These are phyloP conservation scores for Ammodytes dubius DNA, from an alignment of 2,113 vertebrate species.

Conservation along the genomic window DNA sequence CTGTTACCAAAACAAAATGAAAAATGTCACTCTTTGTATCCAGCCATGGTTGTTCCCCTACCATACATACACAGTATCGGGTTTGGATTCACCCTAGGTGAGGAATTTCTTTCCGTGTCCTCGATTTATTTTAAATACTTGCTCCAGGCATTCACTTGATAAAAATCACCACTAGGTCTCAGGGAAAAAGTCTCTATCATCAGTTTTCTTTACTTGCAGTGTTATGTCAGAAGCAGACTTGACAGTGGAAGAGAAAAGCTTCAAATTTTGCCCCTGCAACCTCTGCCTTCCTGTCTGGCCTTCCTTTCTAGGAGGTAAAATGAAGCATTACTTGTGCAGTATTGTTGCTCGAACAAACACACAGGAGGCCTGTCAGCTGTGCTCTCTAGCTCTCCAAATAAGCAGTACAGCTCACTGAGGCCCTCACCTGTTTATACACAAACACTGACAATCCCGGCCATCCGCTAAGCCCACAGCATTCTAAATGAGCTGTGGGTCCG, in stretches of 20 bases:
- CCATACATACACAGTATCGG: background rate
- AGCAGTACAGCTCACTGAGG: conserved; percentile 40
- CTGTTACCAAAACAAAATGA: conserved; percentile 58
- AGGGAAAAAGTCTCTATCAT: background rate
- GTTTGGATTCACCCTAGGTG: background rate
- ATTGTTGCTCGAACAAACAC: background rate
- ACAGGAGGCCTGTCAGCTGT: conserved; percentile 15
- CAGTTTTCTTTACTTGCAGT: background rate
- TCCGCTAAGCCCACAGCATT: conserved; percentile 24
- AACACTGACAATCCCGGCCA: conserved; percentile 17
- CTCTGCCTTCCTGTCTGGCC: background rate
- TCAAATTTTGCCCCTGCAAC: background rate
- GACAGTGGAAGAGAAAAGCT: conserved; percentile 5
- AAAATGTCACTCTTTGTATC: conserved; percentile 45
- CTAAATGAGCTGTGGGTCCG: conserved; percentile 15
- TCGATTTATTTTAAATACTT: background rate
- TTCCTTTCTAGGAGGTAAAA: conserved; percentile 4
- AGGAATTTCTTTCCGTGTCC: background rate
- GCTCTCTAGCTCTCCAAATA: conserved; percentile 25
- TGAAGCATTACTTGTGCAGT: background rate
- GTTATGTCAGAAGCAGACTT: background rate
- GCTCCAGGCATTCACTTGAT: background rate
- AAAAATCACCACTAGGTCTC: background rate
- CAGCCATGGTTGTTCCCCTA: conserved; percentile 12
- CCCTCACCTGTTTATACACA: conserved; percentile 42